phyloP scores from a whole-genome alignment of 2,797 vertebrate genomes.

The Sternotherus odoratus region DNA sequence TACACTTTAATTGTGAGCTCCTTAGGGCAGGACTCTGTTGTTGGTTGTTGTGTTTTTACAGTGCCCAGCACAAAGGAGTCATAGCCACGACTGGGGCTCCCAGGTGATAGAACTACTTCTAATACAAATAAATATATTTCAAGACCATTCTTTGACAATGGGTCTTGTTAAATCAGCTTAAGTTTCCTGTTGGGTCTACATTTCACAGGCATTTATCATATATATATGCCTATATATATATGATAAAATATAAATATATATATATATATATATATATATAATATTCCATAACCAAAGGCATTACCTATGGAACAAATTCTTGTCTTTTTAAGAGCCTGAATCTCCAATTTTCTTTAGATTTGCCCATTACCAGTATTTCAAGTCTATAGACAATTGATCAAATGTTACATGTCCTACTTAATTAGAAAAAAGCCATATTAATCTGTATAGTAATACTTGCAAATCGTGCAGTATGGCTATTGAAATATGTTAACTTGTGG shows the following conservation, averaged over 20 bases:
- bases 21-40: no score
- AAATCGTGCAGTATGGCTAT: neutral
- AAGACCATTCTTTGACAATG: neutral
- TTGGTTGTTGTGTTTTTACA: no score
- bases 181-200: neutral
- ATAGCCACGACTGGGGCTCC: no score
- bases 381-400: neutral
- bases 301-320: neutral
- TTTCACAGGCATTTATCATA: neutral
- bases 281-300: no score
- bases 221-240: no score
- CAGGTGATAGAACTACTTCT: no score
- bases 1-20: no score
- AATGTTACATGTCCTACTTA: no score
- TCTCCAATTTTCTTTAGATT: neutral
- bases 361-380: neutral
- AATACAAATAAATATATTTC: neutral
- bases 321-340: neutral
- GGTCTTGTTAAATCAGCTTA: neutral
- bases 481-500: neutral
- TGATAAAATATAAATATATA: no score
- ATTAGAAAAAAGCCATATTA: no score
- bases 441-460: neutral
- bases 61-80: no score
- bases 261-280: no score